phyloP scores from a whole-genome alignment of 2,797 vertebrate genomes.

The Arnoldichthys spilopterus region DNA sequence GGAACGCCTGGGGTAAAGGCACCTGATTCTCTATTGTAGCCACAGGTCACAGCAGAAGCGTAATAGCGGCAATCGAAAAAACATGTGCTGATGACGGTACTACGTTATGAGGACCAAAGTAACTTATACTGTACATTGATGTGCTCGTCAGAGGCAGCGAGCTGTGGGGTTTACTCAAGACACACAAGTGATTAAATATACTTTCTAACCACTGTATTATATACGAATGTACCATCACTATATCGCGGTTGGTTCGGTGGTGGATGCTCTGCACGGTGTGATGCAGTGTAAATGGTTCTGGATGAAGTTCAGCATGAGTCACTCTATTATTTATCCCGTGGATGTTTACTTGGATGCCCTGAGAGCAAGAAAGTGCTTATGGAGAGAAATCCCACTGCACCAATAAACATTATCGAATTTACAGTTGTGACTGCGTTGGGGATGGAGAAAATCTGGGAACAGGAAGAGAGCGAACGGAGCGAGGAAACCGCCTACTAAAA shows the following conservation, averaged over 20 bases:
- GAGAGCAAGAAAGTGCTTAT: constrained; percentile 58
- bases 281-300: neutral
- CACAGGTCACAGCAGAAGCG: constrained; percentile 53
- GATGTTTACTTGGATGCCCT: constrained; percentile 59
- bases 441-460: neutral
- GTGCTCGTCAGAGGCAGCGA: constrained; percentile 66
- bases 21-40: constrained; percentile 47
- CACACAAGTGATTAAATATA: constrained; percentile 61
- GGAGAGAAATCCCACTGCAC: constrained; percentile 53
- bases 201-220: constrained; percentile 50
- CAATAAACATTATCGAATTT: constrained; percentile 51
- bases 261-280: constrained; percentile 9
- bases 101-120: constrained; percentile 59
- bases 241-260: constrained; percentile 9
- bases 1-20: constrained; percentile 21
- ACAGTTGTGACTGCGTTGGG: constrained; percentile 28
- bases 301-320: constrained; percentile 12
- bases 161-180: constrained; percentile 58
- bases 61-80: constrained; percentile 37
- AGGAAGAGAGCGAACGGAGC: too few species aligned
- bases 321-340: constrained; percentile 40
- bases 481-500: too few species aligned
- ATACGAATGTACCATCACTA: constrained; percentile 42
- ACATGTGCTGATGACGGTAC: constrained; percentile 33
- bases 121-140: constrained; percentile 68